phyloP scores from a whole-genome alignment of 2,888 invertebrate species.

The Ephialtes manifestator region DNA sequence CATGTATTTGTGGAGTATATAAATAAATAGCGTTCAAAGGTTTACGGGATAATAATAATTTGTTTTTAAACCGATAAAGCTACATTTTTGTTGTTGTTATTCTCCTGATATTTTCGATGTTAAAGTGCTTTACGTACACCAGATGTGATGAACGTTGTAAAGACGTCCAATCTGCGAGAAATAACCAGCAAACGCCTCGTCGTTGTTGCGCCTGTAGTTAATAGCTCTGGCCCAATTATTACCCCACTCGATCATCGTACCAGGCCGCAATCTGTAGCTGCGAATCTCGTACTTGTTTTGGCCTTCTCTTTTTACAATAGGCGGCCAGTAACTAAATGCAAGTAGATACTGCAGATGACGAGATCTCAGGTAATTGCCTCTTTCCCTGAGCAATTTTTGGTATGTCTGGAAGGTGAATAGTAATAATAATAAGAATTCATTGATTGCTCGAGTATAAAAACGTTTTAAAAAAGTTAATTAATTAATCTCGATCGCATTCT shows the following conservation, averaged over 20 bases:
- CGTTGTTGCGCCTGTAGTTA: slow-evolving; percentile 94
- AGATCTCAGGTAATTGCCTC: slow-evolving; percentile 93
- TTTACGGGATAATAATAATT: too few relatives aligned
- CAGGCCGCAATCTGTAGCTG: slow-evolving; percentile 96
- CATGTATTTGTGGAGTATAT: too few relatives aligned
- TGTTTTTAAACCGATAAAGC: background rate
- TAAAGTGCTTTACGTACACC: slow-evolving; percentile 93
- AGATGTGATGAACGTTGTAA: slow-evolving; percentile 99
- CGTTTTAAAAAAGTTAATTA: too few relatives aligned
- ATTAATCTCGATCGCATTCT: too few relatives aligned
- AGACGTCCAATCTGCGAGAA: slow-evolving; percentile 99
- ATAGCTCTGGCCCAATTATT: slow-evolving; percentile 99
- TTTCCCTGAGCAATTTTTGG: slow-evolving; percentile 91
- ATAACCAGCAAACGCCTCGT: slow-evolving; percentile 98
- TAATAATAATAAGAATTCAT: background rate
- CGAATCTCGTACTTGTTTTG: slow-evolving; percentile 98
- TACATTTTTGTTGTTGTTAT: background rate
- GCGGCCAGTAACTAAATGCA: slow-evolving; percentile 99
- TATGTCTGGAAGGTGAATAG: slow-evolving; percentile 88
- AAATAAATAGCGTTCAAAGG: too few relatives aligned
- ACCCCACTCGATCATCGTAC: slow-evolving; percentile 99
- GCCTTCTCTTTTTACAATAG: slow-evolving; percentile 90
- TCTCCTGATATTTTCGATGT: background rate
- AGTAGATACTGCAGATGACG: slow-evolving; percentile 97
- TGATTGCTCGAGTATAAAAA: background rate